Evolutionary conservation across 1,140 invertebrate species (phyloP).

Genomic region (Brachionus rubens): DNA sequence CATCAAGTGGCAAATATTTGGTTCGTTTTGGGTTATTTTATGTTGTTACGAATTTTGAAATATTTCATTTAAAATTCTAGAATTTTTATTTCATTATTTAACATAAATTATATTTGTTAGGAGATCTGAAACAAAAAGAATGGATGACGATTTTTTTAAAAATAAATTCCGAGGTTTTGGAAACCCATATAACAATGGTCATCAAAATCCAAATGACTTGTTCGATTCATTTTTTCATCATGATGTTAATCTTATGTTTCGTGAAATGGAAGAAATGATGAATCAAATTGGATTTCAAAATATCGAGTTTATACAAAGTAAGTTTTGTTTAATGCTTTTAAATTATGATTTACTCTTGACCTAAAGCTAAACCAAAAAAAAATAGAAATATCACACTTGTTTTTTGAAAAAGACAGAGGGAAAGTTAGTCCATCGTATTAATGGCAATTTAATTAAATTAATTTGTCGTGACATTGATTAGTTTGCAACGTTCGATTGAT

Average conservation of each 20-base stretch:
- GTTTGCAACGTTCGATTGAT: too few species aligned
- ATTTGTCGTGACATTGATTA: too few species aligned
- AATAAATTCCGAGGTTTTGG: conserved; percentile 17
- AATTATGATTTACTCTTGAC: not conserved
- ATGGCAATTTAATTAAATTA: too few species aligned
- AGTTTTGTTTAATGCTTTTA: not conserved
- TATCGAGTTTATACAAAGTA: not conserved
- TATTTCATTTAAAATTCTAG: conserved; percentile 4
- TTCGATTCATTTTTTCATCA: conserved; percentile 30
- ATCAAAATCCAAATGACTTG: conserved; percentile 15
- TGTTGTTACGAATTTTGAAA: not conserved
- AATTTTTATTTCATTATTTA: not conserved
- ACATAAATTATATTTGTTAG: conserved; percentile 11
- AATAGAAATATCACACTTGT: too few species aligned
- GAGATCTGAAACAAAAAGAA: not conserved
- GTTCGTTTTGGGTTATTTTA: not conserved
- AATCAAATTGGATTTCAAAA: not conserved
- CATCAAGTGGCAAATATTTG: conserved; percentile 9
- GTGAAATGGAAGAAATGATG: conserved; percentile 40
- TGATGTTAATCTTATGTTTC: conserved; percentile 30
- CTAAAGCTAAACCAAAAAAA: too few species aligned
- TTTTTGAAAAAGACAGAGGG: too few species aligned
- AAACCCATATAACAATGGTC: not conserved
- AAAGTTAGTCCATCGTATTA: too few species aligned
- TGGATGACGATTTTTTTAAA: conserved; percentile 37